phyloP scores from a whole-genome alignment of 2,888 invertebrate genomes.

The Chouioia cunea region DNA sequence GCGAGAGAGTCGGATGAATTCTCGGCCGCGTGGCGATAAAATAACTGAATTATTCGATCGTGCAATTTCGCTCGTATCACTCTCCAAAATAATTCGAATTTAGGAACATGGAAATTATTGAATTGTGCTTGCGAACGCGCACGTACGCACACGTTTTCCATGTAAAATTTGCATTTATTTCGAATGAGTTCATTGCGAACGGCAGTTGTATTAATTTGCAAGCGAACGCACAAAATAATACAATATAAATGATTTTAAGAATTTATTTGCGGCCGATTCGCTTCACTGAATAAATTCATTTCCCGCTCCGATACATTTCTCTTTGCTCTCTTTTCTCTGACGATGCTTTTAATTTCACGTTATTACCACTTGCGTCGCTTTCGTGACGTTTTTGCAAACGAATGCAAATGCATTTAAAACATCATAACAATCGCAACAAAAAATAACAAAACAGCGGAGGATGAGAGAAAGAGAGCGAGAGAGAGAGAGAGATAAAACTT shows the following conservation, averaged over 20 bases:
- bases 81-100: constrained; percentile 45
- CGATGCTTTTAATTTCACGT: constrained; percentile 45
- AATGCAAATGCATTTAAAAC: constrained; percentile 38
- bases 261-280: constrained; percentile 44
- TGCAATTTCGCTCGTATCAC: constrained; percentile 28
- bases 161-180: constrained; percentile 49
- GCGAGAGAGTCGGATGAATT: constrained; percentile 12
- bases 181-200: constrained; percentile 37
- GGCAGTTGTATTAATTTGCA: constrained; percentile 37
- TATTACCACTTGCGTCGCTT: constrained; percentile 25
- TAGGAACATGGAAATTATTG: constrained; percentile 45
- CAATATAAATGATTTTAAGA: constrained; percentile 48
- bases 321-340: background rate
- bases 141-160: no score
- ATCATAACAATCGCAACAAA: constrained; percentile 20
- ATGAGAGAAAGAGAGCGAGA: no score
- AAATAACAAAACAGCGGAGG: background rate
- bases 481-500: no score
- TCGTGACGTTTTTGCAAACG: constrained; percentile 13
- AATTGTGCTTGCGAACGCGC: constrained; percentile 17
- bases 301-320: constrained; percentile 41
- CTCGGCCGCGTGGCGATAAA: constrained; percentile 30
- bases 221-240: constrained; percentile 43
- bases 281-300: constrained; percentile 47
- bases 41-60: constrained; percentile 41